Evolutionary conservation across 64 coral and sea anemone genomes (phyloP).

Genomic region (Montipora sp.): DNA sequence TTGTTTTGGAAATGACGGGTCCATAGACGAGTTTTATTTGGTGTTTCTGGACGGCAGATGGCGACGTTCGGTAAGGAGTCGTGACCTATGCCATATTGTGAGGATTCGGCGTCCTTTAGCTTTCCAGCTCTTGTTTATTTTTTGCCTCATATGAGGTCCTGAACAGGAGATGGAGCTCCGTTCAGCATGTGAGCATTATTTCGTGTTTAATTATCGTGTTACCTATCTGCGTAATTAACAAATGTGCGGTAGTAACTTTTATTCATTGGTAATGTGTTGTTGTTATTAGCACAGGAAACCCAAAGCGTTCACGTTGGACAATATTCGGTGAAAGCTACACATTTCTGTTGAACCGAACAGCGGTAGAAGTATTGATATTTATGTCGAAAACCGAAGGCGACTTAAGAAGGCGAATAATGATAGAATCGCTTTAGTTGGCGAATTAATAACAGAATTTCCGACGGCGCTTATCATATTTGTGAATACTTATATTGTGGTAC

Average conservation of each 20-base stretch:
- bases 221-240: neutral
- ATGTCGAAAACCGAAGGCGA: too few species aligned
- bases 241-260: neutral
- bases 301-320: too few species aligned
- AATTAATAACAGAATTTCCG: too few species aligned
- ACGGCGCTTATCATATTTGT: too few species aligned
- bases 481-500: too few species aligned
- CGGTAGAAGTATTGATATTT: too few species aligned
- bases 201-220: neutral
- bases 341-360: too few species aligned
- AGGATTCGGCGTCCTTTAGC: neutral
- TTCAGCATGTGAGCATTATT: neutral
- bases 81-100: neutral
- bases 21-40: constrained; percentile 43
- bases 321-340: too few species aligned
- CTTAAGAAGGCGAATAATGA: too few species aligned
- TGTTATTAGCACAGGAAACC: too few species aligned
- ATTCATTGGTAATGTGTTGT: too few species aligned
- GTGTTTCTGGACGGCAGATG: constrained; percentile 22
- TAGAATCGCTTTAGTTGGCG: too few species aligned
- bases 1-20: constrained; percentile 16
- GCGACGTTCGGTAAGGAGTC: constrained; percentile 3
- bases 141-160: neutral
- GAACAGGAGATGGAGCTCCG: neutral
- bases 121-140: neutral